A percentile compares a stretch with the other conserved stretches of the same genome.
phyloP scores from a whole-genome alignment of 2,113 vertebrate species.

The Gallinago paraguaiae region DNA sequence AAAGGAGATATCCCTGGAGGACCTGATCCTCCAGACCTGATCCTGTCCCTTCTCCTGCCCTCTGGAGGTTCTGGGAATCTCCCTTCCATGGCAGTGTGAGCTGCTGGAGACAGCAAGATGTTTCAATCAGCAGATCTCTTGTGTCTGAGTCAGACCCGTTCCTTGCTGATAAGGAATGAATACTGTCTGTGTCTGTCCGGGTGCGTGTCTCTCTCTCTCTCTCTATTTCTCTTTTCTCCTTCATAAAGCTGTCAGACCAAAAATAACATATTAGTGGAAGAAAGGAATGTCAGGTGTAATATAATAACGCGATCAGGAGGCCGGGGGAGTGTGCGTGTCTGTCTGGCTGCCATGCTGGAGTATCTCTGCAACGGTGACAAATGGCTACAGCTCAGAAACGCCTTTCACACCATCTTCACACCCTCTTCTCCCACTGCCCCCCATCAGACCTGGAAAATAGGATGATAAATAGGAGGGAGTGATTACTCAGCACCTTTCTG shows the following conservation, averaged over 20 bases:
- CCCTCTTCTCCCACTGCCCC: background rate
- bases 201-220: background rate
- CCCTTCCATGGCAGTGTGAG: background rate
- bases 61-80: background rate
- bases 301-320: background rate
- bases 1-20: background rate
- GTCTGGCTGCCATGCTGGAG: constrained; percentile 1
- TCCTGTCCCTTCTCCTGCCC: background rate
- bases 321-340: background rate
- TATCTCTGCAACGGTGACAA: background rate
- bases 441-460: background rate
- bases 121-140: constrained; percentile 36
- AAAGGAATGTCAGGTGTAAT: constrained; percentile 43
- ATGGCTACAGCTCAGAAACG: background rate
- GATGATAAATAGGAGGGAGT: constrained; percentile 9
- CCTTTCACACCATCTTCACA: background rate
- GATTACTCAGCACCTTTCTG: background rate
- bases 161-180: constrained; percentile 47
- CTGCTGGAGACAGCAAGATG: background rate
- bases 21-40: background rate
- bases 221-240: constrained; percentile 60
- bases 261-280: constrained; percentile 61
- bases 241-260: constrained; percentile 59
- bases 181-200: background rate
- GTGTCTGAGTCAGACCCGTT: background rate